A percentile compares a stretch with the other conserved stretches of the same genome.
Conservation (phyloP, 2,888 invertebrate genomes). For the Pasiphila rectangulata region DNA sequence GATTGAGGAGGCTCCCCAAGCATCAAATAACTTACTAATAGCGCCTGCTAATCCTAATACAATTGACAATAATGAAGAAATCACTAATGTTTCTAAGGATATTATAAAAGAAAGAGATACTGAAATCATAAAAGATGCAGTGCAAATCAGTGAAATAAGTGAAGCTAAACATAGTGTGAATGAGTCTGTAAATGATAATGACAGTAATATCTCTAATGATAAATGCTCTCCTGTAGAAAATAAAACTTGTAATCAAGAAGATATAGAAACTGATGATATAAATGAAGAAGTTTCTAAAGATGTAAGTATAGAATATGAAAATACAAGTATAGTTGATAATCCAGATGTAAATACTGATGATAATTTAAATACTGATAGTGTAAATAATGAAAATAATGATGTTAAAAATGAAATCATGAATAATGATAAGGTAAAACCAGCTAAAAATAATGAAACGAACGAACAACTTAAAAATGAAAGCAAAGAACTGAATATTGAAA, state of each 20-base stretch:
- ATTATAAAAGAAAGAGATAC: slow-evolving; percentile 8
- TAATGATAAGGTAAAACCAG: slow-evolving; percentile 5
- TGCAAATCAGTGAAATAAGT: slow-evolving; percentile 7
- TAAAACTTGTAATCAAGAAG: slow-evolving; percentile 21
- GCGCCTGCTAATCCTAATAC: slow-evolving; percentile 12
- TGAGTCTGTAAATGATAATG: slow-evolving; percentile 13
- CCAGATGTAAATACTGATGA: slow-evolving; percentile 36
- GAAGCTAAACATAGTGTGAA: slow-evolving; percentile 15
- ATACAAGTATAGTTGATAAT: slow-evolving; percentile 39
- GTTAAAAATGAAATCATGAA: slow-evolving; percentile 6
- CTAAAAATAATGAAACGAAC: slow-evolving; percentile 5
- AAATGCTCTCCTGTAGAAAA: slow-evolving; percentile 26
- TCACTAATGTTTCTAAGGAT: slow-evolving; percentile 4
- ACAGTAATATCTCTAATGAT: slow-evolving; percentile 13
- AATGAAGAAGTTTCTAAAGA: slow-evolving; percentile 48
- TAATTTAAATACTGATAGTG: slow-evolving; percentile 11
- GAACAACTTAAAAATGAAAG: slow-evolving; percentile 12
- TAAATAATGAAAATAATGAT: slow-evolving; percentile 15
- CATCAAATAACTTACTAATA: slow-evolving; percentile 21
- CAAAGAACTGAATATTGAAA: slow-evolving; percentile 19
- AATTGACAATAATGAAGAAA: slow-evolving; percentile 18
- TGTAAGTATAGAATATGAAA: slow-evolving; percentile 26
- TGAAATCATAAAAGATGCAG: slow-evolving; percentile 18
- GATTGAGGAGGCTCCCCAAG: slow-evolving; percentile 35
- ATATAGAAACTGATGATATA: slow-evolving; percentile 19